These are phyloP conservation scores for Chromobotia macracanthus DNA, from an alignment of 2,797 vertebrate genomes.

Conservation along the genomic window DNA sequence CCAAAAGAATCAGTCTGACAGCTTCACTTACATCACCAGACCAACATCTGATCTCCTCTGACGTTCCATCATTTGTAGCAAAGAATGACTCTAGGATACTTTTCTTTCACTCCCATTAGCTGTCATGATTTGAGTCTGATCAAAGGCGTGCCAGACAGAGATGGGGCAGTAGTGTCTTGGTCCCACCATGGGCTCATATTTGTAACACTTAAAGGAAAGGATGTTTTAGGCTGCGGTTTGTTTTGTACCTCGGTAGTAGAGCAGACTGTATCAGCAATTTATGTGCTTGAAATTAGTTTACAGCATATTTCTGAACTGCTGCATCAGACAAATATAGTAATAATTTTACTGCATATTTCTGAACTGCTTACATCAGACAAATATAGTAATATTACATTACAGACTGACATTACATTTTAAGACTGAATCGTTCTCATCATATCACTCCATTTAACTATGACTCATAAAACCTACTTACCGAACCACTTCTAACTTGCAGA, in stretches of 20 bases:
- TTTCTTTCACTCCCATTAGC: conserved; percentile 49
- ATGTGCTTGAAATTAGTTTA: too few relatives aligned
- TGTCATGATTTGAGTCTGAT: conserved; percentile 51
- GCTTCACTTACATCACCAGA: conserved; percentile 36
- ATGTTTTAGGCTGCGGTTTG: too few relatives aligned
- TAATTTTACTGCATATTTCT: too few relatives aligned
- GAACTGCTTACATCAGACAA: too few relatives aligned
- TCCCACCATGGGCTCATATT: not conserved
- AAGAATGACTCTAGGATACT: conserved; percentile 49
- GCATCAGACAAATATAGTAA: too few relatives aligned
- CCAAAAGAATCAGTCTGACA: conserved; percentile 24
- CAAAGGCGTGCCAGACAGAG: conserved; percentile 33
- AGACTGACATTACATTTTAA: too few relatives aligned
- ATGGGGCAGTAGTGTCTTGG: not conserved
- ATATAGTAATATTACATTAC: too few relatives aligned
- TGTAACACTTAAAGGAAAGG: conserved; percentile 5
- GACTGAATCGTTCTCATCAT: too few relatives aligned
- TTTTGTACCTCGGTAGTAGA: not conserved
- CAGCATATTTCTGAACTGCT: too few relatives aligned
- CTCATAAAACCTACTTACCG: not conserved
- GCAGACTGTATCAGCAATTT: too few relatives aligned
- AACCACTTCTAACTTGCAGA: not conserved
- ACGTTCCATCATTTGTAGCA: conserved; percentile 39
- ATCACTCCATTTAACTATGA: not conserved
- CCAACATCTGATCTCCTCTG: conserved; percentile 44